Conservation (phyloP, 2,888 invertebrate species). For the Lithophane ornitopus region DNA sequence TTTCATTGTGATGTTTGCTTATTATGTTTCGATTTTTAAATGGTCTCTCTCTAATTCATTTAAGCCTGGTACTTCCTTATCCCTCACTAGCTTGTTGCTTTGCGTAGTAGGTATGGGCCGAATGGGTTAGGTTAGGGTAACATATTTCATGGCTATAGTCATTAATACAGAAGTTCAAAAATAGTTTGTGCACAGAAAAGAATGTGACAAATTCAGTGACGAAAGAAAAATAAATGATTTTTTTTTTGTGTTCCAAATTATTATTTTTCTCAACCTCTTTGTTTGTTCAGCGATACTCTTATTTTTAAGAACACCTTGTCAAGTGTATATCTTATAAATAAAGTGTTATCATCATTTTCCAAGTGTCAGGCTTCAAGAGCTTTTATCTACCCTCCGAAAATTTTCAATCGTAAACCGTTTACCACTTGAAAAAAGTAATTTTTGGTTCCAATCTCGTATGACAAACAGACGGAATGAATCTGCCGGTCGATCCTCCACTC, state of each 20-base stretch:
- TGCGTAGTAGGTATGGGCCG: too few species aligned
- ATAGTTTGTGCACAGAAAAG: too few species aligned
- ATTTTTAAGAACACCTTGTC: slow-evolving; percentile 5
- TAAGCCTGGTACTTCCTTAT: too few species aligned
- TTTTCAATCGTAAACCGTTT: slow-evolving; percentile 31
- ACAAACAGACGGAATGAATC: slow-evolving; percentile 59
- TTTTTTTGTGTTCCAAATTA: background rate
- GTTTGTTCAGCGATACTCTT: background rate
- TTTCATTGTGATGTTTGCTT: too few species aligned
- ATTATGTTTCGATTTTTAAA: too few species aligned
- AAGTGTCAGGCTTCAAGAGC: slow-evolving; percentile 9
- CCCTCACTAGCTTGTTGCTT: too few species aligned
- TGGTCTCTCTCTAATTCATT: too few species aligned
- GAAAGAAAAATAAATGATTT: too few species aligned
- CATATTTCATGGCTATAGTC: too few species aligned
- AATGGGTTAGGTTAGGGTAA: too few species aligned
- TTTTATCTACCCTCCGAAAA: slow-evolving; percentile 22
- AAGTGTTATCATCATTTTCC: slow-evolving; percentile 2
- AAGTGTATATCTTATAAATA: slow-evolving; percentile 22
- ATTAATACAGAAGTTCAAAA: too few species aligned
- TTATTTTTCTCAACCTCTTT: background rate
- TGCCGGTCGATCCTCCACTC: slow-evolving; percentile 54
- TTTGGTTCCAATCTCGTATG: slow-evolving; percentile 52
- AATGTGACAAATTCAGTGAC: too few species aligned
- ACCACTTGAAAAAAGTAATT: slow-evolving; percentile 58